A percentile compares a stretch with the other conserved stretches of the same genome.
These are phyloP conservation scores for Aphelinus atriplicis DNA, from an alignment of 1,140 invertebrate genomes.

Conservation along the genomic window DNA sequence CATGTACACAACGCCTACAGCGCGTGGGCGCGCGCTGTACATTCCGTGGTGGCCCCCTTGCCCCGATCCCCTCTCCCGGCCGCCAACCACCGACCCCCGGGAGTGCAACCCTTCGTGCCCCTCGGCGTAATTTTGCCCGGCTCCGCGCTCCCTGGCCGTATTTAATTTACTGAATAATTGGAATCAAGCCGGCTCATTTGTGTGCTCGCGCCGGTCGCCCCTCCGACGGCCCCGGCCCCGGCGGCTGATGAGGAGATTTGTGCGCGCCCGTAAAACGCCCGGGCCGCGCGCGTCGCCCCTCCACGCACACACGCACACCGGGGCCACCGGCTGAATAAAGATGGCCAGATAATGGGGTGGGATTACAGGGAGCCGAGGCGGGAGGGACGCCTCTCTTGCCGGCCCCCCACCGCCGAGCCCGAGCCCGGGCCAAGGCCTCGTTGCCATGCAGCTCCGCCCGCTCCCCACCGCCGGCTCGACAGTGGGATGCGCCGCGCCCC, in stretches of 20 bases:
- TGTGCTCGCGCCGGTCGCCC: conserved; percentile 40
- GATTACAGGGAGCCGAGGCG: conserved; percentile 15
- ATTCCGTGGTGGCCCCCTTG: too few species aligned
- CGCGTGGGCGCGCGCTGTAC: too few species aligned
- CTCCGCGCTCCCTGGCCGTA: conserved; percentile 49
- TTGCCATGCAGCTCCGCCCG: too few species aligned
- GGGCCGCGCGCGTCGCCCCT: conserved; percentile 38
- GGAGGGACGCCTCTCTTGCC: conserved; percentile 28
- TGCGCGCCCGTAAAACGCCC: conserved; percentile 59
- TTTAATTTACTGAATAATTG: conserved; percentile 69
- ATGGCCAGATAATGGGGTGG: conserved; percentile 57
- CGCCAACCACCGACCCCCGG: too few species aligned
- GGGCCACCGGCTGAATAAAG: conserved; percentile 56
- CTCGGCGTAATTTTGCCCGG: background rate
- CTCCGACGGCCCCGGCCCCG: conserved; percentile 33
- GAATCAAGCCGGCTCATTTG: conserved; percentile 66
- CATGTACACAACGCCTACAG: too few species aligned
- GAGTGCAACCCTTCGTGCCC: too few species aligned
- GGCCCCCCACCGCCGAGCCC: too few species aligned
- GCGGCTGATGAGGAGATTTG: conserved; percentile 65
- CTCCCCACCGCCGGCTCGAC: too few species aligned
- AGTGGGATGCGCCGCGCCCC: too few species aligned
- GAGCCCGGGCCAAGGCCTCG: too few species aligned
- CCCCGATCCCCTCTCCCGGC: too few species aligned
- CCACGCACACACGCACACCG: conserved; percentile 13